Evolutionary conservation across 1,140 invertebrate genomes (phyloP).

Genomic region (Planococcus citri): DNA sequence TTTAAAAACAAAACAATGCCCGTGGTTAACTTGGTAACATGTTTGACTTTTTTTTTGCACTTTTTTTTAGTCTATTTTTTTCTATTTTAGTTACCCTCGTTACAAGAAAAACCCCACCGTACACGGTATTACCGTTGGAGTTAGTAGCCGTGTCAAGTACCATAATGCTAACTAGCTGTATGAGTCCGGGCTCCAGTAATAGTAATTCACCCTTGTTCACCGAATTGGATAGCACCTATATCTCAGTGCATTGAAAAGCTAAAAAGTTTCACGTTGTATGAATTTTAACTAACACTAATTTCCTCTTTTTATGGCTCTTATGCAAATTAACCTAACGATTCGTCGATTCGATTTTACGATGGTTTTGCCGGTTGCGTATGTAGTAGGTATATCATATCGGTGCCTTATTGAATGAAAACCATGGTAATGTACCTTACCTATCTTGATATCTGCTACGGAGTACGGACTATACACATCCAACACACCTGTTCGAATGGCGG

Average conservation of each 20-base stretch:
- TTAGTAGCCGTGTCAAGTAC: not conserved
- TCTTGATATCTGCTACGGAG: no score
- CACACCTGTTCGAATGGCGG: not conserved
- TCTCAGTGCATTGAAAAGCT: not conserved
- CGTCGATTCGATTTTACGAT: not conserved
- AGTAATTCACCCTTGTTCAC: not conserved
- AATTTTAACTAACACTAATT: constrained; percentile 15
- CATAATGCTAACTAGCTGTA: constrained; percentile 7
- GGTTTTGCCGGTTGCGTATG: not conserved
- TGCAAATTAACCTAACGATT: constrained; percentile 15
- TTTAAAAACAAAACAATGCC: no score
- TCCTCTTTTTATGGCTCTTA: constrained; percentile 14
- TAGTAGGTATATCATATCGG: not conserved
- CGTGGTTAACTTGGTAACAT: not conserved
- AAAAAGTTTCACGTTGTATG: constrained; percentile 14
- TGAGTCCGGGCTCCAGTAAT: no score
- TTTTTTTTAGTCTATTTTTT: not conserved
- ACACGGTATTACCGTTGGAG: no score
- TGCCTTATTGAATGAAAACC: not conserved
- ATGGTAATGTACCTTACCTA: not conserved
- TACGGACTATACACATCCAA: not conserved
- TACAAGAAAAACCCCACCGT: no score
- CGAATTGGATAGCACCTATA: not conserved
- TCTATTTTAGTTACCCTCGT: no score
- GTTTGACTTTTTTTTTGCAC: not conserved